Evolutionary conservation across 2,113 vertebrate genomes (phyloP), one percentile per base, ranked within the genome.

Genomic region (Oncorhynchus keta): DNA sequence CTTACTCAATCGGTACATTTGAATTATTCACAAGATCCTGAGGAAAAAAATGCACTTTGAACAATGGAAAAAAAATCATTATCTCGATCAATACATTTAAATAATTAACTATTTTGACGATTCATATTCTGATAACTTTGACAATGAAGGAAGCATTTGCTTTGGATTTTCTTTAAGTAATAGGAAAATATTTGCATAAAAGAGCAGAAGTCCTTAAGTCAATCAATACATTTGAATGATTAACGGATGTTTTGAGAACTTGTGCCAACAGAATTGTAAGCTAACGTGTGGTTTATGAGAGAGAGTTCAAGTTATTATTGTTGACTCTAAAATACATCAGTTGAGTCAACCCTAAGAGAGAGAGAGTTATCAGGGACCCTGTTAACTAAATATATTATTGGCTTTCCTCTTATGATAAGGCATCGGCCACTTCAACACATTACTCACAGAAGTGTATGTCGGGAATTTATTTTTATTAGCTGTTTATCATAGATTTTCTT

Each of bases 401-500:
- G 11, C 4, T 73, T 55, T 32, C 22, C 51, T 18, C 32, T 67
- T 8, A 28, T 48, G 4, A 70, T 32, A 8, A 70, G 72, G 26
- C 12, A 51, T 7, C 20, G 62, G 18, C 35, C 8, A 32, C 51
- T 18, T 20, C 13, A 3, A 30, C 13, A 61, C 22, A 57, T 79
- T 13, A 55, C 20, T 64, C 35, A 75, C 24, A 61, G 55, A 45
- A 4, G 14, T 14, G n/a, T 72, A 62, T 18, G 48, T 70, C 5
- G 7, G 24, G 18, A 68, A 78, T 55, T 66, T 72, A 77, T 74
- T 77, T 67, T 1, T 49, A 28, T n/a, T 1, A 68, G 35, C 12
- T 39, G 24, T 76, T 11, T 71, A 68, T 79, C 68, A 81, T 28
- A 67, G 48, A 3, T 28, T 22, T 35, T 68, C 14, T 39, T 57